These are phyloP conservation scores for Chrysolina oricalcia DNA, from an alignment of 2,888 invertebrate species.

Conservation along the genomic window DNA sequence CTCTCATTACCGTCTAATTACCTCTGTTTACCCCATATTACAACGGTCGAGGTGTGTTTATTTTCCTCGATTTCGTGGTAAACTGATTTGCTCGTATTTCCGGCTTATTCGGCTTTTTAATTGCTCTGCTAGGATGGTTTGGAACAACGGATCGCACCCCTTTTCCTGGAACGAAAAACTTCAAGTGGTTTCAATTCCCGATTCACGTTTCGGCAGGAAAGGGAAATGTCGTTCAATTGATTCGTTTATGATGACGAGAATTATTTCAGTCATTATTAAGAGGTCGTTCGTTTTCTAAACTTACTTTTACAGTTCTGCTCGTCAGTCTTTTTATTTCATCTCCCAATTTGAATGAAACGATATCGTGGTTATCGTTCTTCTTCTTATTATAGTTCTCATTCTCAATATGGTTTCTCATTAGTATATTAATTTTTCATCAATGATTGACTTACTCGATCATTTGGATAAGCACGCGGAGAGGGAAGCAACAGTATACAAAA, in stretches of 20 bases:
- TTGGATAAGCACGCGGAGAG: too few relatives aligned
- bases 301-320: background rate
- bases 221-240: background rate
- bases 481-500: too few relatives aligned
- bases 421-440: too few relatives aligned
- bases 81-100: slow-evolving; percentile 48
- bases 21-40: slow-evolving; percentile 19
- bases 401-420: too few relatives aligned
- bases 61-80: slow-evolving; percentile 28
- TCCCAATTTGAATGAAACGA: too few relatives aligned
- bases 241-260: background rate
- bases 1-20: slow-evolving; percentile 19
- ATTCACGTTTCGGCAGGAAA: background rate
- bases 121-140: slow-evolving; percentile 30
- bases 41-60: slow-evolving; percentile 22
- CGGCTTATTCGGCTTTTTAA: slow-evolving; percentile 46
- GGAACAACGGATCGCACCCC: background rate
- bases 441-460: too few relatives aligned
- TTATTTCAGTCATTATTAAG: background rate
- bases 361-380: too few relatives aligned
- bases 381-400: too few relatives aligned
- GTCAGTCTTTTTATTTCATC: too few relatives aligned
- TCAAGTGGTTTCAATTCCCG: background rate
- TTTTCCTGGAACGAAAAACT: background rate
- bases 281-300: background rate